phyloP scores from a whole-genome alignment of 64 coral and sea anemone genomes.

The Catalaphyllia jardinei region DNA sequence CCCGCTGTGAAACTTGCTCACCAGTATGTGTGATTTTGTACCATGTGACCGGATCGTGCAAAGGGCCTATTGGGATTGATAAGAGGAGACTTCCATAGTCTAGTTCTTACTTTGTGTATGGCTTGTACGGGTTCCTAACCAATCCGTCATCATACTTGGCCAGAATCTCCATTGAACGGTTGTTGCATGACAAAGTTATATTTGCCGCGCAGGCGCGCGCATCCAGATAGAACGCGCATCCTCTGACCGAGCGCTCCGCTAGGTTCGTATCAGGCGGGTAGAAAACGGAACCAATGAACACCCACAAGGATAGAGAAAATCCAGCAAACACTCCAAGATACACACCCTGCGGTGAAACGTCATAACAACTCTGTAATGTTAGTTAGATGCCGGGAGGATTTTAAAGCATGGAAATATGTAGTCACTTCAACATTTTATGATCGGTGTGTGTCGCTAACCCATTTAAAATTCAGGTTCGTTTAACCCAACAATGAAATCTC shows the following conservation, averaged over 20 bases:
- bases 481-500: too few relatives aligned
- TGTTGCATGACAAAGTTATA: neutral
- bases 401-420: too few relatives aligned
- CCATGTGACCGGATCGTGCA: too few relatives aligned
- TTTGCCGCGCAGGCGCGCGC: neutral
- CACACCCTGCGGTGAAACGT: slow-evolving; percentile 47
- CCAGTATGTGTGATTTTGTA: too few relatives aligned
- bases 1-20: too few relatives aligned
- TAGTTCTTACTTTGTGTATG: slow-evolving; percentile 39
- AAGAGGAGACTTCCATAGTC: neutral
- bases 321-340: slow-evolving; percentile 71
- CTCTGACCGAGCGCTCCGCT: slow-evolving; percentile 40
- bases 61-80: neutral
- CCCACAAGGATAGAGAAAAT: slow-evolving; percentile 51
- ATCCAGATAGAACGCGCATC: slow-evolving; percentile 62
- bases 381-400: too few relatives aligned
- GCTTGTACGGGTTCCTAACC: slow-evolving; percentile 68
- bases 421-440: too few relatives aligned
- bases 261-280: slow-evolving; percentile 77
- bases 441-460: too few relatives aligned
- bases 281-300: slow-evolving; percentile 56
- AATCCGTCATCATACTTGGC: slow-evolving; percentile 50
- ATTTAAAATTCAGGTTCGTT: too few relatives aligned
- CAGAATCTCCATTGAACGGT: neutral
- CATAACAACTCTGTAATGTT: neutral